Base-by-base conservation (phyloP, 2,113 vertebrate species). In the Manacus vitellinus region DNA sequence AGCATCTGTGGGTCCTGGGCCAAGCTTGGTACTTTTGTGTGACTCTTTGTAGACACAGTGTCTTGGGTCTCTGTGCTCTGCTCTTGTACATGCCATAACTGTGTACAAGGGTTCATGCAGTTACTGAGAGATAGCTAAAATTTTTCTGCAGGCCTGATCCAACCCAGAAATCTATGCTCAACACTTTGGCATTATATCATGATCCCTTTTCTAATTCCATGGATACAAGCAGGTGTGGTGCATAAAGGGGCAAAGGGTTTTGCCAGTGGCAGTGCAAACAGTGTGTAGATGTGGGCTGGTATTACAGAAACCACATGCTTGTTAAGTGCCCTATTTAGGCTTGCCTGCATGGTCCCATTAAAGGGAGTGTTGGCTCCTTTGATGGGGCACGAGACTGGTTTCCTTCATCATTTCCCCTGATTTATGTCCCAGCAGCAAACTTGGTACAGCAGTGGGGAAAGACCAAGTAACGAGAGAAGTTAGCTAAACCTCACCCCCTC, bases 331-430 rank as follows among this genome's bases (percentile, higher is more conserved):
- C 89, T 83, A 16, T 89, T 89, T 37, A 72, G 88, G 72, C 76
- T 73, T 54, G 86, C 70, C 51, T 95, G 95, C 97, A 31, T 95
- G 81, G 79, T 54, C 93, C 94, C 88, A 58, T 61, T 85, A 95
- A 97, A 94, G 62, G 5, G 2, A 97, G 85, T 15, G 37, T 76
- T 79, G 78, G 87, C 77, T 95, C 66, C 96, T 98, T 97, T 97
- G 97, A 97, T 97, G 96, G 92, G 94, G 96, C 96, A 95, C 62
- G 22, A 97, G 97, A 93, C 94, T 88, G 94, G 84, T 98, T 97
- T 97, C 96, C 97, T 97, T 96, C 97, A 96, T 95, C 98, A 88
- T 95, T 98, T 96, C 88, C 96, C 89, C 97, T 99, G 98, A 99
- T 99, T 98, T 99, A 98, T 98, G 97, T 97, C 59, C 81, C 80